Percentiles rank a stretch among this genome's conserved stretches.
These are phyloP conservation scores for Yponomeuta sedellus DNA, from an alignment of 2,888 invertebrate genomes.

Conservation along the genomic window DNA sequence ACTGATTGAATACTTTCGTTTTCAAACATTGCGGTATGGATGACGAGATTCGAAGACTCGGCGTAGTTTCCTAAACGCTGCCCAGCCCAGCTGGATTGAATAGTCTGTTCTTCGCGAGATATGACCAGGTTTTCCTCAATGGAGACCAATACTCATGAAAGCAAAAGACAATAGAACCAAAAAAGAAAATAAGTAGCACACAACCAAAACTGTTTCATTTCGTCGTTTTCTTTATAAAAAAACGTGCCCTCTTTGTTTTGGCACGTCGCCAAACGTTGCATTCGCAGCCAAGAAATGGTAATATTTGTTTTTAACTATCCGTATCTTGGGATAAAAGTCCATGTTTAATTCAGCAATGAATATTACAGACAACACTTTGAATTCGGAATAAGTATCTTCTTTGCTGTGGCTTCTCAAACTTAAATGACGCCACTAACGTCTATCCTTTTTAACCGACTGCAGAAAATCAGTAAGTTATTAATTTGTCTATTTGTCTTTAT, in stretches of 20 bases:
- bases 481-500: no score
- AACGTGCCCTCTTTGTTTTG: background rate
- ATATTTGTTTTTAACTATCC: background rate
- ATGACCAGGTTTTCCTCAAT: background rate
- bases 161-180: background rate
- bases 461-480: no score
- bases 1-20: no score
- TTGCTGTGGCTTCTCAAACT: background rate
- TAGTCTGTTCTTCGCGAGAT: background rate
- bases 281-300: conserved; percentile 5
- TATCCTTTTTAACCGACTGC: no score
- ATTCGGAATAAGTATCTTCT: background rate
- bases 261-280: background rate
- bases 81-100: no score
- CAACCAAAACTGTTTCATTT: background rate
- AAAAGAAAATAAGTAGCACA: background rate
- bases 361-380: conserved; percentile 3
- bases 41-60: no score
- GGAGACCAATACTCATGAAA: background rate
- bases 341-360: conserved; percentile 1
- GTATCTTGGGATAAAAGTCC: background rate
- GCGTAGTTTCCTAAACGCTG: no score
- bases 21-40: no score
- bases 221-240: background rate
- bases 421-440: no score